Evolutionary conservation across 2,113 vertebrate species (phyloP).

Genomic region (Ursus arctos): DNA sequence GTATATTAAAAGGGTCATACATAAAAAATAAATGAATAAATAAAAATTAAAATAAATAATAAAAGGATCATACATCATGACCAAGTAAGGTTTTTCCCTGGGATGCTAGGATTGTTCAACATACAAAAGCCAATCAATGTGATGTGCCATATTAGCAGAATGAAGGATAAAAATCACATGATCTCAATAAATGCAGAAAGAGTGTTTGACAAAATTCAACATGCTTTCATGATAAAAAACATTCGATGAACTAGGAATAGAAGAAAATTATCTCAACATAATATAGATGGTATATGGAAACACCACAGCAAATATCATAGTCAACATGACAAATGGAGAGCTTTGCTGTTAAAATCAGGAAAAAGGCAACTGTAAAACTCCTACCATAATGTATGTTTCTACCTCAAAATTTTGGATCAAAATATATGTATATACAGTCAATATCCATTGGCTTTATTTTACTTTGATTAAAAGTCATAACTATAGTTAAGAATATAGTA

Average conservation of each 20-base stretch:
- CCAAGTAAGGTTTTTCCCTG: neutral
- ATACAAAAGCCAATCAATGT: neutral
- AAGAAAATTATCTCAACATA: neutral
- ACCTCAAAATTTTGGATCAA: neutral
- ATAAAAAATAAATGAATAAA: neutral
- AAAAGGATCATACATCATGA: neutral
- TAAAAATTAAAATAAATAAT: neutral
- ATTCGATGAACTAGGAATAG: neutral
- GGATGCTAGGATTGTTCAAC: neutral
- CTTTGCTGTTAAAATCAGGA: neutral
- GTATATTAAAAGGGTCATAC: neutral
- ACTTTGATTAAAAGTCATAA: neutral
- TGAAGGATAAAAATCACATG: neutral
- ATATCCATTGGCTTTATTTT: neutral
- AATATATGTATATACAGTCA: neutral
- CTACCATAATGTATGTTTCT: neutral
- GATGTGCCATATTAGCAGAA: neutral
- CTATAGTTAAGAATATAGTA: neutral
- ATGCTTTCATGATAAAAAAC: neutral
- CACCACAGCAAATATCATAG: neutral
- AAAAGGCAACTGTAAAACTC: neutral
- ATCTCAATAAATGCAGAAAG: neutral
- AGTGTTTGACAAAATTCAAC: neutral
- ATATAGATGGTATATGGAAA: neutral
- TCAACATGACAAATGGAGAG: neutral